phyloP scores from a whole-genome alignment of 2,888 invertebrate genomes.

The Oxytorus armatus region DNA sequence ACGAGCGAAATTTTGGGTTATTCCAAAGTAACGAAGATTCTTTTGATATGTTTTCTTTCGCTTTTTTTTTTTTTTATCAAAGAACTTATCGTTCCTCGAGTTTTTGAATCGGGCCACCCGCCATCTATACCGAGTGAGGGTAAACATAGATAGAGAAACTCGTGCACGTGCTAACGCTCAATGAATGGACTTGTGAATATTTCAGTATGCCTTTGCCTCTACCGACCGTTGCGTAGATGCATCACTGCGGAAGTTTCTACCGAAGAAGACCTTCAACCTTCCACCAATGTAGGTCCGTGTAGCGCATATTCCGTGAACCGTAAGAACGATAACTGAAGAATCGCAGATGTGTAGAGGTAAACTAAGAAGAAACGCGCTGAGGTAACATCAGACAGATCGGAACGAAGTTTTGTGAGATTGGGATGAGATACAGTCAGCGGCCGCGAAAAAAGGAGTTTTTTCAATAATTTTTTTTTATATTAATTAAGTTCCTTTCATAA shows the following conservation, averaged over 20 bases:
- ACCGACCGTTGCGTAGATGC: conserved; percentile 40
- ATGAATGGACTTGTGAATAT: conserved; percentile 61
- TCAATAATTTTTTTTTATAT: no score
- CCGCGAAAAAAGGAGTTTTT: no score
- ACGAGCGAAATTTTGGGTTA: not conserved
- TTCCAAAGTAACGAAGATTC: not conserved
- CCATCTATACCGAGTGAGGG: conserved; percentile 12
- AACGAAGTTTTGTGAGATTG: not conserved
- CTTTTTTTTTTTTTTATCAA: conserved; percentile 26
- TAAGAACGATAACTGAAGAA: not conserved
- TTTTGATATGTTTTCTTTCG: not conserved
- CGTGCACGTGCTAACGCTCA: conserved; percentile 23
- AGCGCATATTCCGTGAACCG: not conserved
- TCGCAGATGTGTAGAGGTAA: not conserved
- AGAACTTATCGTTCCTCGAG: not conserved
- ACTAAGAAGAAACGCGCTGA: not conserved
- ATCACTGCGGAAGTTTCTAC: conserved; percentile 51
- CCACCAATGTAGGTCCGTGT: conserved; percentile 32
- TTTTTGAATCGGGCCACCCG: conserved; percentile 14
- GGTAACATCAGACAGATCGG: not conserved
- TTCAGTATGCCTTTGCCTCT: conserved; percentile 52
- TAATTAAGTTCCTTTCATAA: no score
- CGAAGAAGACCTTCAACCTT: conserved; percentile 60
- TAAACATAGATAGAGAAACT: conserved; percentile 16
- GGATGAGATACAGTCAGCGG: no score